Conservation (phyloP, 2,888 invertebrate genomes). For the Andricus curvator region DNA sequence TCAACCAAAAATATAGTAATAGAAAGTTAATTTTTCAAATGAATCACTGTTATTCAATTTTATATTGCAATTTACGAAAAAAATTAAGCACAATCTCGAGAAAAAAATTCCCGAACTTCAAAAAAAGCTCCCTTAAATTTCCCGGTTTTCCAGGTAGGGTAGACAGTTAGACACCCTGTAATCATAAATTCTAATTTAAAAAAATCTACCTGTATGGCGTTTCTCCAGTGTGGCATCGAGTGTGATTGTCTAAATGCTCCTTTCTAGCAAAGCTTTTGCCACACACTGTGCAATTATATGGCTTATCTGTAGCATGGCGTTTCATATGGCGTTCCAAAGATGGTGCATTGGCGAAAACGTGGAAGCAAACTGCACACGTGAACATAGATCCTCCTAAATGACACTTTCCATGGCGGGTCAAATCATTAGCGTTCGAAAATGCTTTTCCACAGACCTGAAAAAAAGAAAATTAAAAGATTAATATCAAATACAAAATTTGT, state of each 20-base stretch:
- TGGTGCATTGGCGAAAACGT: conserved; percentile 86
- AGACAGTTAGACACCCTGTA: no score
- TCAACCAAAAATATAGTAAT: no score
- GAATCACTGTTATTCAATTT: no score
- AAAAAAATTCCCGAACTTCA: no score
- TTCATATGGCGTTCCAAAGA: conserved; percentile 87
- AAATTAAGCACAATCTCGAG: no score
- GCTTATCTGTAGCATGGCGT: conserved; percentile 90
- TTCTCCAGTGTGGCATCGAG: conserved; percentile 90
- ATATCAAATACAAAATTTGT: no score
- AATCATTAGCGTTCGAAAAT: conserved; percentile 88
- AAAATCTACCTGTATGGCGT: conserved; percentile 84
- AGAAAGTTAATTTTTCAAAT: no score
- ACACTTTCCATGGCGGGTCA: conserved; percentile 90
- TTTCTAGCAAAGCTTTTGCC: conserved; percentile 92
- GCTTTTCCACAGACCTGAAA: conserved; percentile 89
- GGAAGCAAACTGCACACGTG: conserved; percentile 86
- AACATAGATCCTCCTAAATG: conserved; percentile 90
- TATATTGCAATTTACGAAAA: no score
- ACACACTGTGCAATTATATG: conserved; percentile 91
- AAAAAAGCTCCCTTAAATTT: no score
- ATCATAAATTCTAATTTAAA: not conserved
- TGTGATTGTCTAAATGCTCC: conserved; percentile 92
- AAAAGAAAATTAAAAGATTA: conserved; percentile 12
- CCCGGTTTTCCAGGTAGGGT: no score